phyloP scores from a whole-genome alignment of 2,888 invertebrate species.

The Pollenia angustigena region DNA sequence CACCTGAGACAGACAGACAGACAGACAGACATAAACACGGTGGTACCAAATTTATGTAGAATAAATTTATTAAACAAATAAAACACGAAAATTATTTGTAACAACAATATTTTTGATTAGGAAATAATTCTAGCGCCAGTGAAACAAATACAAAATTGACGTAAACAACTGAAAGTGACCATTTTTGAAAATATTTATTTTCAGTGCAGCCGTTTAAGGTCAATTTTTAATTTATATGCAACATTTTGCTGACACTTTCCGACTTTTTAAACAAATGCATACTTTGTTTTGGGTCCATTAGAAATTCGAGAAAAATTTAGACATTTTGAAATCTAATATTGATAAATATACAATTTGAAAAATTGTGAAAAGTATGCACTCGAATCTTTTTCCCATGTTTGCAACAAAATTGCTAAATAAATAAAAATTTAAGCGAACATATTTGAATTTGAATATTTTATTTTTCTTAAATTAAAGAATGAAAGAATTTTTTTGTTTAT shows the following conservation, averaged over 20 bases:
- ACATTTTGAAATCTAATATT: conserved; percentile 28
- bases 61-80: neutral
- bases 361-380: too few species aligned
- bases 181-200: conserved; percentile 32
- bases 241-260: conserved; percentile 20
- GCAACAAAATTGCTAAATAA: conserved; percentile 52
- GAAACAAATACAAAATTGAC: conserved; percentile 43
- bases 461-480: neutral
- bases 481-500: too few species aligned
- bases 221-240: conserved; percentile 22
- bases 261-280: conserved; percentile 18
- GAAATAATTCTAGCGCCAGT: conserved; percentile 47
- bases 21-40: neutral
- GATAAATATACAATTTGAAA: neutral
- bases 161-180: conserved; percentile 53
- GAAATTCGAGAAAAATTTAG: neutral
- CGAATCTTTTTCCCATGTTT: neutral
- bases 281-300: neutral
- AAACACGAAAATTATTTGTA: neutral
- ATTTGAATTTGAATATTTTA: neutral
- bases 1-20: conserved; percentile 13
- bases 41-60: conserved; percentile 23
- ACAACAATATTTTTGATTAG: too few species aligned
- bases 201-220: neutral
- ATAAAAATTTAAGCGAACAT: conserved; percentile 18